Evolutionary conservation across 2,113 vertebrate species (phyloP).

Genomic region (Hemiprocne comata): DNA sequence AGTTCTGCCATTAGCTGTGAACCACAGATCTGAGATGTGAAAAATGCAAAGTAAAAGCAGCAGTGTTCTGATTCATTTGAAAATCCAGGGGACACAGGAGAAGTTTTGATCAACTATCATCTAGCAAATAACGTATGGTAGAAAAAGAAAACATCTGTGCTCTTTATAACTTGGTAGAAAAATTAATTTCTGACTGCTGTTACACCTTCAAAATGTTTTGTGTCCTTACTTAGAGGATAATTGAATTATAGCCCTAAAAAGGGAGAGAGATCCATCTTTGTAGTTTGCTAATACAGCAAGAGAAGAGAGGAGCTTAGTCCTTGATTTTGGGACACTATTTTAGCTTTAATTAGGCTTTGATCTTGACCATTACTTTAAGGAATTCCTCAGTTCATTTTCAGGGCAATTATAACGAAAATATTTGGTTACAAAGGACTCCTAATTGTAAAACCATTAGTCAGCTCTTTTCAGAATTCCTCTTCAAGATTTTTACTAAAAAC

Average conservation of each 20-base stretch:
- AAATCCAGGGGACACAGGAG: neutral
- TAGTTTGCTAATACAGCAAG: neutral
- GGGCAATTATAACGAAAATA: constrained; percentile 18
- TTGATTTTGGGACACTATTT: neutral
- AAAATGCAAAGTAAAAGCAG: neutral
- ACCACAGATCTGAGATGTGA: neutral
- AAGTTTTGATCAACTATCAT: neutral
- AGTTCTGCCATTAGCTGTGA: neutral
- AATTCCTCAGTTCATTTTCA: neutral
- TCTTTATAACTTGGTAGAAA: neutral
- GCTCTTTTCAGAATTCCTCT: neutral
- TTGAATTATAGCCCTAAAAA: neutral
- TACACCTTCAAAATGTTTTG: neutral
- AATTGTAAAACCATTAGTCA: constrained; percentile 28
- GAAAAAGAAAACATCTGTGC: neutral
- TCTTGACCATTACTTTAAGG: constrained; percentile 6
- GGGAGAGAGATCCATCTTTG: neutral
- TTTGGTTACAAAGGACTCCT: neutral
- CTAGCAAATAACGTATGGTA: neutral
- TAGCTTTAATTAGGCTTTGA: constrained; percentile 39
- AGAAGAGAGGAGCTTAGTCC: neutral
- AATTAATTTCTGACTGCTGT: neutral
- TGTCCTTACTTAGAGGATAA: neutral
- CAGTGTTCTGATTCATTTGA: neutral
- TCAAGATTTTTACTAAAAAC: neutral